A percentile compares a stretch with the other conserved stretches of the same genome.
phyloP scores from a whole-genome alignment of 2,888 invertebrate species.

The Mycalesis mineus region DNA sequence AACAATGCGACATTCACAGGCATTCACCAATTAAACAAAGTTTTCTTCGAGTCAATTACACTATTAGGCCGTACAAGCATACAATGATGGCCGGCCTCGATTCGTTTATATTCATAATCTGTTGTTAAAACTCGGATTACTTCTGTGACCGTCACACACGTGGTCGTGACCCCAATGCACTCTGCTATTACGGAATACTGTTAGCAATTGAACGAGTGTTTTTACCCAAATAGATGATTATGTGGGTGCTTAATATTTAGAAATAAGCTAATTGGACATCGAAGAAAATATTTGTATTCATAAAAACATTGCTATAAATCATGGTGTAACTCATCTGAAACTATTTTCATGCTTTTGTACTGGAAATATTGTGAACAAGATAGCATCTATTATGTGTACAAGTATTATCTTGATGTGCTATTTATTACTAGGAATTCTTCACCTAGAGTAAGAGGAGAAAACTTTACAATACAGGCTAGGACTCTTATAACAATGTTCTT shows the following conservation, averaged over 20 bases:
- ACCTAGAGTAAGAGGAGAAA: too few relatives aligned
- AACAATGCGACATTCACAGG: not conserved
- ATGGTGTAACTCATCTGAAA: too few relatives aligned
- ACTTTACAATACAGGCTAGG: too few relatives aligned
- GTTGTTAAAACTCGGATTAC: constrained; percentile 12
- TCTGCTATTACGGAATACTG: constrained; percentile 9
- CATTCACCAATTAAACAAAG: not conserved
- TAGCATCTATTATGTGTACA: too few relatives aligned
- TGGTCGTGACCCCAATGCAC: constrained; percentile 22
- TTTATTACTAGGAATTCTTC: too few relatives aligned
- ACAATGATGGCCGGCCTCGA: constrained; percentile 1
- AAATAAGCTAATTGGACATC: too few relatives aligned
- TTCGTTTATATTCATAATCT: constrained; percentile 16
- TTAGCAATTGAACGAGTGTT: constrained; percentile 12
- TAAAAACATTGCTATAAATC: too few relatives aligned
- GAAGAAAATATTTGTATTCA: too few relatives aligned
- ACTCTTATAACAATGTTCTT: too few relatives aligned
- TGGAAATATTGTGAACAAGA: too few relatives aligned
- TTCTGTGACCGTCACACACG: constrained; percentile 16
- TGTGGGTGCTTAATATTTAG: not conserved
- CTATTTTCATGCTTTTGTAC: too few relatives aligned
- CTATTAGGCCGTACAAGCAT: not conserved
- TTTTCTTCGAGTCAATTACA: not conserved
- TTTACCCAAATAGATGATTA: constrained; percentile 10
- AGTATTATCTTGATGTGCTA: too few relatives aligned